These are phyloP conservation scores for Cyphomyrus plagiostoma DNA, from an alignment of 2,113 vertebrate genomes.

Conservation along the genomic window DNA sequence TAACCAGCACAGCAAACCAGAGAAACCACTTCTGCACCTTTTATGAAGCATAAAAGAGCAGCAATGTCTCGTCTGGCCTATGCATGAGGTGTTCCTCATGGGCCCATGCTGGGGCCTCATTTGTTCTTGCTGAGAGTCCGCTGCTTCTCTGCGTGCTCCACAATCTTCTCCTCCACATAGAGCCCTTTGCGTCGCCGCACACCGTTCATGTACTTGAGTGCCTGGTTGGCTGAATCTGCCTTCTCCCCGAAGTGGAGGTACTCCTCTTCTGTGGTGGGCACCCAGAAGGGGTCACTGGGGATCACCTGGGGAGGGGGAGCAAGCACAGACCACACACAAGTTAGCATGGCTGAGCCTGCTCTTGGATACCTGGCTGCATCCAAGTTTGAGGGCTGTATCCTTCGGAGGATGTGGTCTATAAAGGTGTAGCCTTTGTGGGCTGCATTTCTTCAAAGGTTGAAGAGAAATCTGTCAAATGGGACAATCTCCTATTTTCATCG, in stretches of 20 bases:
- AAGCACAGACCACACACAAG: slow-evolving; percentile 12
- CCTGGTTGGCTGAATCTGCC: slow-evolving; percentile 85
- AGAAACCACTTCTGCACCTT: neutral
- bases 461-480: neutral
- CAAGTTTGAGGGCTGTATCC: neutral
- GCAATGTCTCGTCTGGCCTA: neutral
- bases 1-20: neutral
- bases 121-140: slow-evolving; percentile 91
- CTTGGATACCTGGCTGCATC: neutral
- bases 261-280: slow-evolving; percentile 93
- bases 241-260: slow-evolving; percentile 97
- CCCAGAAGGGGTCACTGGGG: slow-evolving; percentile 87
- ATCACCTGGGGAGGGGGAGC: slow-evolving; percentile 64
- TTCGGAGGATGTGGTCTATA: neutral
- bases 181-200: slow-evolving; percentile 90
- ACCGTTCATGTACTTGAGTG: slow-evolving; percentile 87
- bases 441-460: neutral
- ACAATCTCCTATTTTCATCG: neutral
- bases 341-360: neutral
- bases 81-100: neutral
- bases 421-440: neutral
- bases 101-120: slow-evolving; percentile 44
- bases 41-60: neutral
- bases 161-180: slow-evolving; percentile 88
- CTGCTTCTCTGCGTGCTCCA: slow-evolving; percentile 93